Evolutionary conservation across 2,113 vertebrate species (phyloP).

Genomic region (Gadus macrocephalus): DNA sequence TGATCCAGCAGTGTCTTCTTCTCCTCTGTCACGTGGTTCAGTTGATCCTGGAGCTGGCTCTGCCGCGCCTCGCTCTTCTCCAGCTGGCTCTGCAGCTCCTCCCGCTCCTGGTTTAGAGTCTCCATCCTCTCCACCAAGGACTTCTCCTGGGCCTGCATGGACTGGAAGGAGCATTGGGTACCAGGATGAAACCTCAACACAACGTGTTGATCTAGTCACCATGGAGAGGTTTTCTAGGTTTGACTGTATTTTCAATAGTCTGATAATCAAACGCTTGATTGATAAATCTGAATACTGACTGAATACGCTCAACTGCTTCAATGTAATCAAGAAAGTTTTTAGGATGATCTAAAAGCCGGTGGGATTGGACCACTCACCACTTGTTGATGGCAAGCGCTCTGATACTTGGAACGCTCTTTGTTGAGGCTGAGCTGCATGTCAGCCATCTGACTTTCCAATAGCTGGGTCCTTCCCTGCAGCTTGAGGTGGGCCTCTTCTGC

Average conservation of each 20-base stretch:
- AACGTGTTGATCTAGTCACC: background rate
- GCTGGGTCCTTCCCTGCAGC: constrained; percentile 72
- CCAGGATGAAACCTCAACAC: background rate
- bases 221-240: no score
- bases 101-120: constrained; percentile 76
- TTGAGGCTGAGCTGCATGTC: constrained; percentile 69
- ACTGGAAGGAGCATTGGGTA: constrained; percentile 60
- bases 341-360: background rate
- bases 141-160: constrained; percentile 83
- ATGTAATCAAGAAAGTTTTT: no score
- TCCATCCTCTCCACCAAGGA: constrained; percentile 79
- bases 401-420: constrained; percentile 82
- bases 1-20: constrained; percentile 60
- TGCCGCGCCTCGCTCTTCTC: constrained; percentile 72
- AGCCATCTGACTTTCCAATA: constrained; percentile 68
- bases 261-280: background rate
- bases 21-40: constrained; percentile 60
- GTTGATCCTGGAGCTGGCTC: constrained; percentile 55
- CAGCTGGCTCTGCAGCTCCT: constrained; percentile 75
- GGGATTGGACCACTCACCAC: constrained; percentile 73
- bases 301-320: no score
- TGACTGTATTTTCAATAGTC: no score
- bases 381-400: constrained; percentile 77
- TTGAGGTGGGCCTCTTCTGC: constrained; percentile 53
- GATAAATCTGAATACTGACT: background rate